Evolutionary conservation across 2,113 vertebrate species (phyloP), one percentile per base, ranked within the genome.

Genomic region (Cranoglanis bouderius): DNA sequence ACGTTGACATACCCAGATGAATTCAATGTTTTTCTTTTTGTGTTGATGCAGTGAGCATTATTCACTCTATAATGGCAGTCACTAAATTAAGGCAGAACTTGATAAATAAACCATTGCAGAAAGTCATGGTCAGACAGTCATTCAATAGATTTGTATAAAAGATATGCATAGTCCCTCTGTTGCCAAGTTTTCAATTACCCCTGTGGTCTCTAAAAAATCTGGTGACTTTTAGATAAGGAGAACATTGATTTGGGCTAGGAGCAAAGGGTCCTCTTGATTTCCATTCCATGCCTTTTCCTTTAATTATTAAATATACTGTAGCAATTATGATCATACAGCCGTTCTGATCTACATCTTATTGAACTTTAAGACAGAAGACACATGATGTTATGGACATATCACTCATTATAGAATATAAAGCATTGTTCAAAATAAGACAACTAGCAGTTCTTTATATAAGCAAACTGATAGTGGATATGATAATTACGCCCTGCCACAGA

Each of bases 211-310:
- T 74, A 53, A 75, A 55, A 85, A 75, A 6, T 46, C 53, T 49
- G 43, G 82, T 82, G 55, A 86, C 29, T 86, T 43, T 32, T 55
- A 89, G 85, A 83, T 86, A 89, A 89, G 84, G 32, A 89, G 70
- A 74, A 82, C 78, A 51, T 61, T 77, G 55, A 87, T 89, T 55
- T 81, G 13, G 32, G n/a, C 43, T 74, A 53, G 40, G 55, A 87
- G 82, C 85, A 75, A 51, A 55, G 70, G 59, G 61, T 70, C 77
- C 32, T 51, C 35, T 80, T 80, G 74, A 87, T 12, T 46, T 32
- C 43, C 10, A 19, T 46, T 63, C 16, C 16, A 8, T 77, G 70
- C 46, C 49, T 85, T 72, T 75, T 13, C 18, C 26, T 40, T 75
- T 32, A 49, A 70, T 6, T 1, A 8, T 51, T 70, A 77, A 57